Evolutionary conservation across 37 sponge, comb jelly and placozoan species (phyloP).

Genomic region (Lycopodina hypogea): DNA sequence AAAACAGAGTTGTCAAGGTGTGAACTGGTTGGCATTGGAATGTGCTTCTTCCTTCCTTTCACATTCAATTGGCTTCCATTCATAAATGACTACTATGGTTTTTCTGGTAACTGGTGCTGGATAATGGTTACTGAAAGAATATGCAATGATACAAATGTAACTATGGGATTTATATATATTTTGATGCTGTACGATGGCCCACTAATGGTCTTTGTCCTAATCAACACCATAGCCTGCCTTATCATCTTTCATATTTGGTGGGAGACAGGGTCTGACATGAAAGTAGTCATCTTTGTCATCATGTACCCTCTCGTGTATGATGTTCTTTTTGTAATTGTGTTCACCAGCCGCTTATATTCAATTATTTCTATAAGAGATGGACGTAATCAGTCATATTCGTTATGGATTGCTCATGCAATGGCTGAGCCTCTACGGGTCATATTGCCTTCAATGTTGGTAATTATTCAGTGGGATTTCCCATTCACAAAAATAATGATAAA

Average conservation of each 20-base stretch:
- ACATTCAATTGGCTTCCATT: background rate
- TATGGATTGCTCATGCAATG: constrained; percentile 15
- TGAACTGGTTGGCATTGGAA: background rate
- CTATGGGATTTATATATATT: background rate
- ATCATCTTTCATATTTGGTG: background rate
- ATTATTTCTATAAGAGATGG: background rate
- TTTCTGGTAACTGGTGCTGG: background rate
- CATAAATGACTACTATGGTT: too few species aligned
- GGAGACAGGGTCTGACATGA: background rate
- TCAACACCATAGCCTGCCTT: background rate
- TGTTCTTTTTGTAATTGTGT: background rate
- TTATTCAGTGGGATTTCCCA: background rate
- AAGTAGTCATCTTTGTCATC: background rate
- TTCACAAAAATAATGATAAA: too few species aligned
- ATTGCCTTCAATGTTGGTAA: background rate
- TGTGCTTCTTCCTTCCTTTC: background rate
- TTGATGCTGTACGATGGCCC: constrained; percentile 3
- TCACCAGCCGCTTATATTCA: constrained; percentile 2
- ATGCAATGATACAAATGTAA: too few species aligned
- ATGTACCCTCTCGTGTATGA: too few species aligned
- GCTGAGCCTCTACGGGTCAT: background rate
- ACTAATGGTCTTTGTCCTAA: background rate
- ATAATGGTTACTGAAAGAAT: background rate
- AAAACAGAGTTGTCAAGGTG: background rate
- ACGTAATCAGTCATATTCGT: too few species aligned